Conservation (phyloP, 2,113 vertebrate genomes). For the Mesembrinibis cayennensis region DNA sequence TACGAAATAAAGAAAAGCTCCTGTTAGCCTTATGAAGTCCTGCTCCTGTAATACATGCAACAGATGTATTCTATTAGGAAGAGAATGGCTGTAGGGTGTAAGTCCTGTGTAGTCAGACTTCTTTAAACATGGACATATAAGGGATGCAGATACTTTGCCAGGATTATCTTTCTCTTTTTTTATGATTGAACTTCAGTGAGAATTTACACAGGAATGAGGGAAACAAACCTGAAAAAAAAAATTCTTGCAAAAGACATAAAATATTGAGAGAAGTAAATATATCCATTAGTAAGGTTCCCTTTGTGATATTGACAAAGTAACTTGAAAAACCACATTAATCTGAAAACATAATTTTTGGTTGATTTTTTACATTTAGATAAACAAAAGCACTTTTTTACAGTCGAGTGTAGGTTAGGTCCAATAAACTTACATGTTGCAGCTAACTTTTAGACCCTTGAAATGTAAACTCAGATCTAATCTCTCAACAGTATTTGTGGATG, state of each 20-base stretch:
- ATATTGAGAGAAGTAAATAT: background rate
- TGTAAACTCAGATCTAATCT: background rate
- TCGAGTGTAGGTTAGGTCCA: background rate
- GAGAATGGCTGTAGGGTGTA: background rate
- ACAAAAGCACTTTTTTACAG: background rate
- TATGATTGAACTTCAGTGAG: background rate
- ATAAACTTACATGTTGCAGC: background rate
- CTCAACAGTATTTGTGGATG: background rate
- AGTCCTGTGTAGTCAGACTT: background rate
- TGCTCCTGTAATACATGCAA: background rate
- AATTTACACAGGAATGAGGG: background rate
- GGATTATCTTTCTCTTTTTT: background rate
- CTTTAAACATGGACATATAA: conserved; percentile 35
- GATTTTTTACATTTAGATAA: background rate
- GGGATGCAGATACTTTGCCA: background rate
- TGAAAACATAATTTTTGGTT: background rate
- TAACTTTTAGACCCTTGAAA: background rate
- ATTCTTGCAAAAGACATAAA: background rate
- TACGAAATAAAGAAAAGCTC: background rate
- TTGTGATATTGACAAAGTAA: background rate
- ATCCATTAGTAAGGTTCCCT: background rate
- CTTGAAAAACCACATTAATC: background rate
- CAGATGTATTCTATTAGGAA: conserved; percentile 30
- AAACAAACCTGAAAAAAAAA: background rate
- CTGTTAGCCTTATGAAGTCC: background rate